Evolutionary conservation across 2,888 invertebrate genomes (phyloP), one percentile per base, ranked within the genome.

Genomic region (Gandaritis pyraliata): DNA sequence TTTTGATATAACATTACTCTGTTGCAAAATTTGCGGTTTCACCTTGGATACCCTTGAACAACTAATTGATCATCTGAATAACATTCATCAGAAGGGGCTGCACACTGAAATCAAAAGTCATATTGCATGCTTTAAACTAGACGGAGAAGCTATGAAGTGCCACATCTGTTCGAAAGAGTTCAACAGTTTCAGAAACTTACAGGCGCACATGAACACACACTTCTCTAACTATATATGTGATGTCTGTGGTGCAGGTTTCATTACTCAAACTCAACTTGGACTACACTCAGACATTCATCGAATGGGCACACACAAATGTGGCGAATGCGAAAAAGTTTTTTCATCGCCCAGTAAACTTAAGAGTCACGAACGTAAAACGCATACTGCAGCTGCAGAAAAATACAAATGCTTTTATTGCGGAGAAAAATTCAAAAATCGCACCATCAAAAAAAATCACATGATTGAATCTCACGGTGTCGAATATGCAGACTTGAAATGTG

Each of bases 121-220:
- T 45, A 76, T 83, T 0, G 69, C 83, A 0, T 81, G 83, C 0
- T 86, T 86, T 38, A 79, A 76, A 49, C 80, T 87, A 18, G 77
- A 81, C 29, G 64, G 62, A 1, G 73, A 80, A 0, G 58, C 39
- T 0, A 50, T 81, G 0, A 70, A 66, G 0, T 87, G 87, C 57
- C 76, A 75, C 0, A 66, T 79, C 1, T 87, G 87, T 61, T 61
- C 65, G 0, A 50, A 70, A 0, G 63, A 71, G 1, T 82, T 73
- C 58, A 72, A 74, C 15, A 81, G 77, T 13, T 85, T 85, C 55
- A 83, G 82, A 58, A 65, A 72, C 3, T 53, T 86, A 3, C 68
- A 78, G 0, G 79, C 81, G 39, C 87, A 87, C 39, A 85, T 86
- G 84, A 81, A 82, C 33, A 60, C 55, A 0, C 86, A 87, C 66